Conservation (phyloP, 2,888 invertebrate species). For the Ceratothoa steindachneri region DNA sequence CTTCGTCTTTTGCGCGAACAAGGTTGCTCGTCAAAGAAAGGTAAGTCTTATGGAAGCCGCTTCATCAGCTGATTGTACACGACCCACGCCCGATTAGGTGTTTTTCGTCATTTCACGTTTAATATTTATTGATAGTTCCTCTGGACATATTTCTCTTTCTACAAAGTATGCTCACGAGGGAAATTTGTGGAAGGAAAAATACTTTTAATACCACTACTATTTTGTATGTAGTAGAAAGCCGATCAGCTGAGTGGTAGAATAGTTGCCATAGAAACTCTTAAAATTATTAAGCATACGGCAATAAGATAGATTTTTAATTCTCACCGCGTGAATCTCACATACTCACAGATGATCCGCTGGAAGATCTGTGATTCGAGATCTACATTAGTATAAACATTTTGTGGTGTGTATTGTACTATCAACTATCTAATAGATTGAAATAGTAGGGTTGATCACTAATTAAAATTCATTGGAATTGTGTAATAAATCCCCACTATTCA, state of each 20-base stretch:
- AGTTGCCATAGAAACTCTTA: conserved; percentile 9
- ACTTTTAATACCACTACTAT: not conserved
- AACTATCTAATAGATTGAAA: too few relatives aligned
- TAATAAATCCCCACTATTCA: too few relatives aligned
- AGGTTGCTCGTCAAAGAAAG: conserved; percentile 44
- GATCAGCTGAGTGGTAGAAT: conserved; percentile 4
- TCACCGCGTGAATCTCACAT: not conserved
- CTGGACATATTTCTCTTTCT: too few relatives aligned
- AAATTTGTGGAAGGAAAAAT: too few relatives aligned
- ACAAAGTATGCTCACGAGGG: too few relatives aligned
- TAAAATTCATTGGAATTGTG: too few relatives aligned
- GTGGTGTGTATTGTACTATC: too few relatives aligned
- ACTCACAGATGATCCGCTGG: too few relatives aligned
- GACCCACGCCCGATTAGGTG: conserved; percentile 11
- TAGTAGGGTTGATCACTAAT: too few relatives aligned
- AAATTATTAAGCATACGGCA: not conserved
- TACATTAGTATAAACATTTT: too few relatives aligned
- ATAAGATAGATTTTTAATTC: not conserved
- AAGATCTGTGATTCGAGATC: too few relatives aligned
- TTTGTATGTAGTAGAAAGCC: not conserved
- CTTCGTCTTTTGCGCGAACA: conserved; percentile 46
- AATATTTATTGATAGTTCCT: too few relatives aligned
- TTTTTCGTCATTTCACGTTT: not conserved
- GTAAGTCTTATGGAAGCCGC: conserved; percentile 33
- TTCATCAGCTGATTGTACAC: conserved; percentile 45